Evolutionary conservation across 2,888 invertebrate species (phyloP).

Genomic region (Orthonychiurus folsomi): DNA sequence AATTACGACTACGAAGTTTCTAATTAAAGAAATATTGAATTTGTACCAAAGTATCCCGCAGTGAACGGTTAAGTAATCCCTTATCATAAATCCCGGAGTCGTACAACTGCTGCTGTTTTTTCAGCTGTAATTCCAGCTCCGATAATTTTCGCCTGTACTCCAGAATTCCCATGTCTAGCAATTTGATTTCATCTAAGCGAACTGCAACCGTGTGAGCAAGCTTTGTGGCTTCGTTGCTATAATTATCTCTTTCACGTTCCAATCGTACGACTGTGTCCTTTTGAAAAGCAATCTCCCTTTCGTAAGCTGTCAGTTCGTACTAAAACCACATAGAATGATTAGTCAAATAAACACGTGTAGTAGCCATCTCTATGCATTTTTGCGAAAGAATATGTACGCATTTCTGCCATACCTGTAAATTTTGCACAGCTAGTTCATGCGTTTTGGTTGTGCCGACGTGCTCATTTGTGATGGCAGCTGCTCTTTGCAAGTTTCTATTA

Average conservation of each 20-base stretch:
- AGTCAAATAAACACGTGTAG: not conserved
- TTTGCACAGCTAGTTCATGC: slow-evolving; percentile 30
- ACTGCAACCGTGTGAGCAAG: slow-evolving; percentile 30
- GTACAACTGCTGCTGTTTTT: slow-evolving; percentile 30
- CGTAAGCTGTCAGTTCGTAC: slow-evolving; percentile 25
- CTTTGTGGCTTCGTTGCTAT: slow-evolving; percentile 32
- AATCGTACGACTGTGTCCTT: slow-evolving; percentile 24
- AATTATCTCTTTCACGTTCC: slow-evolving; percentile 35
- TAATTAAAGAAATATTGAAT: not conserved
- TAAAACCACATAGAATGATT: slow-evolving; percentile 3
- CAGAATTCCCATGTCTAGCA: slow-evolving; percentile 28
- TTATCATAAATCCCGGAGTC: slow-evolving; percentile 33
- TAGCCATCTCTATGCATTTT: not conserved
- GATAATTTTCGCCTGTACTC: slow-evolving; percentile 30
- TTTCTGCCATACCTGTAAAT: slow-evolving; percentile 26
- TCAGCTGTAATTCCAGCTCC: slow-evolving; percentile 27
- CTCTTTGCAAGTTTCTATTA: slow-evolving; percentile 31
- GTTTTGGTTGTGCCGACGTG: slow-evolving; percentile 31
- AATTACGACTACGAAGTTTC: not conserved
- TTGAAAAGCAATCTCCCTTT: slow-evolving; percentile 28
- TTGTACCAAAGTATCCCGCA: slow-evolving; percentile 31
- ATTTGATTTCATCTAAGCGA: slow-evolving; percentile 31
- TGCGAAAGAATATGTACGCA: not conserved
- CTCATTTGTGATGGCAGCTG: slow-evolving; percentile 23
- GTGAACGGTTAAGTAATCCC: slow-evolving; percentile 25